Evolutionary conservation across 2,797 vertebrate genomes (phyloP).

Genomic region (Gymnoscopelus microlampas): DNA sequence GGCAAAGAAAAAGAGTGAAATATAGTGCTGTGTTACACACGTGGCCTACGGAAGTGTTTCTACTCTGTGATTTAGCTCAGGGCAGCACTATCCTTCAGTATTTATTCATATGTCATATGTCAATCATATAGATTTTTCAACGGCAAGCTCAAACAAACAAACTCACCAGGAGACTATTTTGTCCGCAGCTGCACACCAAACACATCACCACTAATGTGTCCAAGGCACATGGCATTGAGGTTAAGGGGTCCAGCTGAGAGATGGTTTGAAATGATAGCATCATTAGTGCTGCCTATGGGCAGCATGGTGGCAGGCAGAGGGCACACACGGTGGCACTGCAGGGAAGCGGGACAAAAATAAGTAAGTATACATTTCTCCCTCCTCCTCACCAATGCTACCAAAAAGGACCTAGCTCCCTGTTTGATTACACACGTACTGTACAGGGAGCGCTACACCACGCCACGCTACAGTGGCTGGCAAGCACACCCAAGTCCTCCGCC

Average conservation of each 20-base stretch:
- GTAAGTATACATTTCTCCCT: slow-evolving; percentile 48
- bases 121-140: slow-evolving; percentile 11
- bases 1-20: no score
- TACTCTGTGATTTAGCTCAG: neutral
- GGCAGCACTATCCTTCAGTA: neutral
- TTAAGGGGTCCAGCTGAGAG: slow-evolving; percentile 55
- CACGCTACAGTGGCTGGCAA: slow-evolving; percentile 19
- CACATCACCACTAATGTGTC: slow-evolving; percentile 48
- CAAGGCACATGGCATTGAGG: slow-evolving; percentile 41
- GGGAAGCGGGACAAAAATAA: slow-evolving; percentile 65
- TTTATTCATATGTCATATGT: slow-evolving; percentile 14
- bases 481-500: slow-evolving; percentile 4
- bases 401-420: slow-evolving; percentile 21
- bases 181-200: slow-evolving; percentile 42
- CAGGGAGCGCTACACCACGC: neutral
- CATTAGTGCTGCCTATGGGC: slow-evolving; percentile 61
- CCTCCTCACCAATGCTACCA: slow-evolving; percentile 6
- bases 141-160: slow-evolving; percentile 22
- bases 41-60: slow-evolving; percentile 9
- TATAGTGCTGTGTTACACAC: no score
- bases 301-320: slow-evolving; percentile 56
- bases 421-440: neutral
- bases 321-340: slow-evolving; percentile 43
- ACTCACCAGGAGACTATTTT: slow-evolving; percentile 33
- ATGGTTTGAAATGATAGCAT: slow-evolving; percentile 66